Evolutionary conservation across 2,888 invertebrate genomes (phyloP).

Genomic region (Eupelmus urozonus): DNA sequence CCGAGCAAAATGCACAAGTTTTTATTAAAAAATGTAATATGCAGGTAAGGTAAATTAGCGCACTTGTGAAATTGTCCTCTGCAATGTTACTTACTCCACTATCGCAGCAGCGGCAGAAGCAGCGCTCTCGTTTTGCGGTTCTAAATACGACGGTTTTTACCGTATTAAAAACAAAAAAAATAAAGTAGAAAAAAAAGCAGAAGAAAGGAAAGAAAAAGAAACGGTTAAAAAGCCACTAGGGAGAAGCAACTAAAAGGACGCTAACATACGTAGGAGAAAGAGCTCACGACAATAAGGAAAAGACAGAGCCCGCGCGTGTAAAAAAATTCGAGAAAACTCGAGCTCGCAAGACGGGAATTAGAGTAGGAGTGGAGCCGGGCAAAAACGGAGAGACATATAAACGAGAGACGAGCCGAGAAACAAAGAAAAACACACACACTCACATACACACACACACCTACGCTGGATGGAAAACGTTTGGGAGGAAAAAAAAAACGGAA

Average conservation of each 20-base stretch:
- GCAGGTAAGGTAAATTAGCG: too few relatives aligned
- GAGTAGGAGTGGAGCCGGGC: not conserved
- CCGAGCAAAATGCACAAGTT: too few relatives aligned
- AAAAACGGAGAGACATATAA: not conserved
- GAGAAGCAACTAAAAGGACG: not conserved
- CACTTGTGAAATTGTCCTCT: too few relatives aligned
- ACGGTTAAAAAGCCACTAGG: not conserved
- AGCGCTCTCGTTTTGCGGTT: constrained; percentile 21
- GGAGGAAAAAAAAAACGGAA: not conserved
- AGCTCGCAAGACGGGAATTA: not conserved
- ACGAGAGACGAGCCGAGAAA: not conserved
- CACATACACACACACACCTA: too few relatives aligned
- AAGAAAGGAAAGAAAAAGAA: not conserved
- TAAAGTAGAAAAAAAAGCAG: not conserved
- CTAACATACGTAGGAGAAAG: not conserved
- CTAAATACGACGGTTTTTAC: not conserved
- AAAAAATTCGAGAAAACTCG: not conserved
- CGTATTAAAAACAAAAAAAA: not conserved
- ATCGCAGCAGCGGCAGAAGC: not conserved
- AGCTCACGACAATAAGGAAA: not conserved
- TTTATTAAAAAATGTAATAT: too few relatives aligned
- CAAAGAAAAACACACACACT: not conserved
- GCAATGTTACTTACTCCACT: too few relatives aligned
- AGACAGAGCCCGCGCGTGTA: constrained; percentile 10
- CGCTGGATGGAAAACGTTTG: too few relatives aligned